phyloP scores from a whole-genome alignment of 1,140 invertebrate species.

The Sipha flava region DNA sequence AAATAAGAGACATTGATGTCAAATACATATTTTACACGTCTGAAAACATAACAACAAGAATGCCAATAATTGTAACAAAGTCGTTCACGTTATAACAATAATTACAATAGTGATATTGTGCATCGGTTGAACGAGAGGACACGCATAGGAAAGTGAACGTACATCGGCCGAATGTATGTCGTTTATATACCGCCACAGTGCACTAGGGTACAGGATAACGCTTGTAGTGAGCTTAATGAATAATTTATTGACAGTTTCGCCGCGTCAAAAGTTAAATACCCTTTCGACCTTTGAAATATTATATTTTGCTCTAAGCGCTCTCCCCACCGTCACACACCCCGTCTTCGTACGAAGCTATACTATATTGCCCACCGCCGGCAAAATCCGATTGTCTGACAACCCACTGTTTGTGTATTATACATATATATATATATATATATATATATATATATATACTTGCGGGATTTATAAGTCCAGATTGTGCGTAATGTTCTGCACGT shows the following conservation, averaged over 20 bases:
- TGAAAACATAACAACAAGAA: too few relatives aligned
- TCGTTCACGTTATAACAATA: too few relatives aligned
- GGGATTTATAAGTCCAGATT: conserved; percentile 16
- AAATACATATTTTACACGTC: too few relatives aligned
- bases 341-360: not conserved
- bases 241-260: conserved; percentile 22
- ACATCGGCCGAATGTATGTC: too few relatives aligned
- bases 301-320: not conserved
- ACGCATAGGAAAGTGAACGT: too few relatives aligned
- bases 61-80: too few relatives aligned
- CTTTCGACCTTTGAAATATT: conserved; percentile 19
- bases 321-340: not conserved
- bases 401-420: not conserved
- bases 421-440: not conserved
- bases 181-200: too few relatives aligned
- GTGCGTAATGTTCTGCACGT: not conserved
- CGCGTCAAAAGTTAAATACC: conserved; percentile 23
- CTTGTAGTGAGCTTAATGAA: not conserved
- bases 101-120: too few relatives aligned
- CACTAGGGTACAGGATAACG: too few relatives aligned
- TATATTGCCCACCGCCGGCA: not conserved
- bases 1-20: too few relatives aligned
- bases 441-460: not conserved
- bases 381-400: not conserved
- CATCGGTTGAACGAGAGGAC: too few relatives aligned